Conservation (phyloP, 1,140 invertebrate species). For the Hyposmocoma kahamanoa region DNA sequence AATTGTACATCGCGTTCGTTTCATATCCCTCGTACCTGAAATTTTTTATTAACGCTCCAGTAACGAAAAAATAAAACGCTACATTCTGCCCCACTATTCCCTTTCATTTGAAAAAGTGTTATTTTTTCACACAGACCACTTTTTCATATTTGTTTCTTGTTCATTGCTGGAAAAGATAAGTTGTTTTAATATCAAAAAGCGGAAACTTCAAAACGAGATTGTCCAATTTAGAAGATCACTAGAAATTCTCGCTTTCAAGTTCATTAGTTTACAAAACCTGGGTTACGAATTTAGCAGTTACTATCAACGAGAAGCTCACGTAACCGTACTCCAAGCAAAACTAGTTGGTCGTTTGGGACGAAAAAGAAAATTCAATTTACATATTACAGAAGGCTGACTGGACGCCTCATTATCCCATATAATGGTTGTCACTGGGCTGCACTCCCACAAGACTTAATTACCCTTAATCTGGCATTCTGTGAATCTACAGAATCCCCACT, state of each 20-base stretch:
- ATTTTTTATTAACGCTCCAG: slow-evolving; percentile 21
- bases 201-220: too few species aligned
- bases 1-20: slow-evolving; percentile 18
- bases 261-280: too few species aligned
- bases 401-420: slow-evolving; percentile 63
- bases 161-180: too few species aligned
- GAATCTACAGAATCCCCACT: slow-evolving; percentile 39
- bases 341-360: neutral
- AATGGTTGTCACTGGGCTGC: slow-evolving; percentile 42
- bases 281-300: neutral
- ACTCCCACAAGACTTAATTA: slow-evolving; percentile 57
- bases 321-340: neutral
- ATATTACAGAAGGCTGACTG: slow-evolving; percentile 56
- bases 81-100: too few species aligned
- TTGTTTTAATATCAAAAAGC: too few species aligned
- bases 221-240: too few species aligned
- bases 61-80: too few species aligned
- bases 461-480: slow-evolving; percentile 59
- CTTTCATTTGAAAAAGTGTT: too few species aligned
- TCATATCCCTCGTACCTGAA: slow-evolving; percentile 13
- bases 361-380: slow-evolving; percentile 58
- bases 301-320: neutral
- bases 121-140: too few species aligned
- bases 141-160: too few species aligned
- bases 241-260: too few species aligned